Conservation (phyloP, 2,888 invertebrate genomes). For the Ornithoptera alexandrae region DNA sequence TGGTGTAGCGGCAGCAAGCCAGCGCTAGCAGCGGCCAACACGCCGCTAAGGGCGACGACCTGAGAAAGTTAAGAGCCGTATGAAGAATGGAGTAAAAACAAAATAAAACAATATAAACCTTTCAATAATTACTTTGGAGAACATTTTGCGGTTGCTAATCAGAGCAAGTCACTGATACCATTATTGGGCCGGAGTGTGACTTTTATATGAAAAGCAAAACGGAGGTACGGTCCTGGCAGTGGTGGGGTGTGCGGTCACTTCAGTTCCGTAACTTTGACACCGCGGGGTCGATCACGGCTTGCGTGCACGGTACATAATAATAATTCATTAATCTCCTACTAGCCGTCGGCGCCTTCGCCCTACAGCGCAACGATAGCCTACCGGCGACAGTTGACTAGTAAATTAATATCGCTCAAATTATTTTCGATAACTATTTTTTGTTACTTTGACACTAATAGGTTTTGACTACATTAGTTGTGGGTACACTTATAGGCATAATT, state of each 20-base stretch:
- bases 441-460: not conserved
- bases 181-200: slow-evolving; percentile 68
- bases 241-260: slow-evolving; percentile 72
- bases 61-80: slow-evolving; percentile 36
- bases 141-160: slow-evolving; percentile 77
- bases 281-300: slow-evolving; percentile 65
- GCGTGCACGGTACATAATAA: slow-evolving; percentile 54
- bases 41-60: slow-evolving; percentile 71
- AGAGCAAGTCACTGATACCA: slow-evolving; percentile 77
- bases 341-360: slow-evolving; percentile 41
- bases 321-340: slow-evolving; percentile 48
- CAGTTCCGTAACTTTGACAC: slow-evolving; percentile 80
- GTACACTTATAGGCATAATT: not conserved
- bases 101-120: not conserved
- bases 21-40: slow-evolving; percentile 77
- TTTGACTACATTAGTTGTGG: not conserved
- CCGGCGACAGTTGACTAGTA: slow-evolving; percentile 34
- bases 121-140: slow-evolving; percentile 68
- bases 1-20: slow-evolving; percentile 75
- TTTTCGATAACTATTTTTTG: slow-evolving; percentile 3
- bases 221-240: slow-evolving; percentile 63
- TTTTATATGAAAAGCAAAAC: slow-evolving; percentile 79
- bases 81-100: not conserved
- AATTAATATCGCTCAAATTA: slow-evolving; percentile 22
- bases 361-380: slow-evolving; percentile 39